These are phyloP conservation scores for Phlogophora meticulosa DNA, from an alignment of 2,888 invertebrate genomes.

Conservation along the genomic window DNA sequence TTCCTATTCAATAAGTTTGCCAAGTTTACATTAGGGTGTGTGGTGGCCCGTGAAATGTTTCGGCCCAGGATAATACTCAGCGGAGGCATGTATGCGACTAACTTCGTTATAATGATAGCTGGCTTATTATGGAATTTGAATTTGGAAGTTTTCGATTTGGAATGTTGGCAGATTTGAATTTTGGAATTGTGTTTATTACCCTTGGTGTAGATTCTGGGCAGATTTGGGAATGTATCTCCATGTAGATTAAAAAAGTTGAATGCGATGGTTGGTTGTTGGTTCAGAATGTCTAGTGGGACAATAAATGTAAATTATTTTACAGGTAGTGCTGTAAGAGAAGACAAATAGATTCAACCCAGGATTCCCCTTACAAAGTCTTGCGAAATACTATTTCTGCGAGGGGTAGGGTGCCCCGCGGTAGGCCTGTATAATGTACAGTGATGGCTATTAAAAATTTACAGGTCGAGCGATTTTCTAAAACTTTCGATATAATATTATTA, in stretches of 20 bases:
- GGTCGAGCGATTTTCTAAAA: too few species aligned
- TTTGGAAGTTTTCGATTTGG: conserved; percentile 49
- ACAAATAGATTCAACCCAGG: too few species aligned
- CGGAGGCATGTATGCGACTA: conserved; percentile 71
- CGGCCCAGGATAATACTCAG: conserved; percentile 70
- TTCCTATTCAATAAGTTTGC: conserved; percentile 87
- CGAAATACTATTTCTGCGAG: too few species aligned
- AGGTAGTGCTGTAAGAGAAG: too few species aligned
- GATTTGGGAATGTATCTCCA: neutral
- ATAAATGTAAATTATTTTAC: too few species aligned
- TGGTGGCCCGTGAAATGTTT: conserved; percentile 84
- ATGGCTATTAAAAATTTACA: too few species aligned
- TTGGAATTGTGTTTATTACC: conserved; percentile 39
- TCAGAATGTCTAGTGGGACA: too few species aligned
- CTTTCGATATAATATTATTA: too few species aligned
- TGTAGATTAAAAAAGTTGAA: conserved; percentile 23
- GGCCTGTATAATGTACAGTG: too few species aligned
- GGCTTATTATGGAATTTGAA: conserved; percentile 52
- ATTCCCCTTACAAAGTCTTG: too few species aligned
- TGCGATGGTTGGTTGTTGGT: neutral
- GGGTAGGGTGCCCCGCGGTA: too few species aligned
- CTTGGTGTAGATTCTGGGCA: conserved; percentile 17
- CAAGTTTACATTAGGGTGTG: conserved; percentile 82
- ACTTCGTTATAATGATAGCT: conserved; percentile 69
- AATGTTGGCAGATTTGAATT: conserved; percentile 34